These are phyloP conservation scores for Aspidiotus rigidus DNA, from an alignment of 2,888 invertebrate genomes.

Conservation along the genomic window DNA sequence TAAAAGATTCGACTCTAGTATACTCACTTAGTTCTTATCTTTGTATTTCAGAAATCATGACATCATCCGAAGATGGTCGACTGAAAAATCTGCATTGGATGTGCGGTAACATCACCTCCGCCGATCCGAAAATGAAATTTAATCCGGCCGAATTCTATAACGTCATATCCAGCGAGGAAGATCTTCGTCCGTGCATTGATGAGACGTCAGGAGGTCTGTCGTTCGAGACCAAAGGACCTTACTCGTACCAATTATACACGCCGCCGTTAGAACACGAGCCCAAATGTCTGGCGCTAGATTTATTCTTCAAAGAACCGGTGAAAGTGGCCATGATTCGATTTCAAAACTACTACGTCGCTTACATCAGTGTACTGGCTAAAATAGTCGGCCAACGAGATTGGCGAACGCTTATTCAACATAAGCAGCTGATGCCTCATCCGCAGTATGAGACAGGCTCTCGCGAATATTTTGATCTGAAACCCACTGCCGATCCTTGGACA, in stretches of 20 bases:
- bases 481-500: slow-evolving; percentile 26
- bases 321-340: slow-evolving; percentile 34
- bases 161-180: not conserved
- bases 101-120: not conserved
- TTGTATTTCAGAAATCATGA: too few species aligned
- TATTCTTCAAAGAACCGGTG: slow-evolving; percentile 16
- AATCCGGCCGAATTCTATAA: slow-evolving; percentile 24
- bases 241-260: slow-evolving; percentile 17
- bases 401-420: slow-evolving; percentile 30
- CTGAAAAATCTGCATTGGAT: slow-evolving; percentile 22
- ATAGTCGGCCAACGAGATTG: slow-evolving; percentile 20
- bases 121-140: slow-evolving; percentile 20
- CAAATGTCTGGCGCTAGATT: slow-evolving; percentile 19
- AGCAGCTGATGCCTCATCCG: slow-evolving; percentile 34
- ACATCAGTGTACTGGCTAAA: slow-evolving; percentile 28
- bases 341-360: slow-evolving; percentile 35
- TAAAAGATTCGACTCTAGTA: too few species aligned
- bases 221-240: slow-evolving; percentile 24
- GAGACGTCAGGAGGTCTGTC: slow-evolving; percentile 1
- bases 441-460: slow-evolving; percentile 35
- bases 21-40: too few species aligned
- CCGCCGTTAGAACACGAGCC: slow-evolving; percentile 16
- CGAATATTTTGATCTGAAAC: slow-evolving; percentile 30
- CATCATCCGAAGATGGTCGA: not conserved
- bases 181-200: slow-evolving; percentile 16